Evolutionary conservation across 2,888 invertebrate genomes (phyloP), one percentile per base, ranked within the genome.

Genomic region (Nephrocerus scutellatus): DNA sequence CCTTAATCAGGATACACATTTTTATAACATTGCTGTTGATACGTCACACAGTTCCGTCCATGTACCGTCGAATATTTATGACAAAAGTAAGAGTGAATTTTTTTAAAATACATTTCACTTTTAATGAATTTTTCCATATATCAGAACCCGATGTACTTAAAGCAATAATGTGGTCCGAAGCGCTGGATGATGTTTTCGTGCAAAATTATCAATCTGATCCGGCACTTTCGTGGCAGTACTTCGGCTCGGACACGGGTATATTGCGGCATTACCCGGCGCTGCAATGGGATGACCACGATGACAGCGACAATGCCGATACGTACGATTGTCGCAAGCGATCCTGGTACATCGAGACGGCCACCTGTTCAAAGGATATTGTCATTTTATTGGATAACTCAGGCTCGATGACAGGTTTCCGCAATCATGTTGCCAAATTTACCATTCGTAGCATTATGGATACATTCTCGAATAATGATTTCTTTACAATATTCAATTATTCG

Each of bases 291-390:
- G 54, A 59, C 5, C 39, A 52, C 5, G 43, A 43, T 6, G 58
- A 61, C 32, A 58, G 67, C 34, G 65, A 71, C 29, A 71, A 73
- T 46, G 71, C 72, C 6, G 92, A 93, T 62, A 76, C 84, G 3
- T 97, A 90, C 66, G 97, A 98, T 66, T 95, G 92, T 57, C 77
- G 96, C 36, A 83, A 87, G 29, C 76, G 86, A 41, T 87, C 89
- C 26, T 96, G 95, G 95, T 98, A 92, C 64, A 92, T 97, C 49
- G 90, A 95, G 71, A 96, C 96, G 0, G 92, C 97, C 1, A 93
- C 96, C 0, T 93, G 93, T 56, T 92, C 96, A 7, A 98, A 98
- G 70, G 96, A 97, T 60, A 84, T 98, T 53, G 80, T 98, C 19
- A 92, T 99, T 42, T 73, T 99, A 37, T 74, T 98, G 45, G 98